These are phyloP conservation scores for Exaiptasia diaphana DNA, from an alignment of 64 coral and sea anemone species.

Conservation along the genomic window DNA sequence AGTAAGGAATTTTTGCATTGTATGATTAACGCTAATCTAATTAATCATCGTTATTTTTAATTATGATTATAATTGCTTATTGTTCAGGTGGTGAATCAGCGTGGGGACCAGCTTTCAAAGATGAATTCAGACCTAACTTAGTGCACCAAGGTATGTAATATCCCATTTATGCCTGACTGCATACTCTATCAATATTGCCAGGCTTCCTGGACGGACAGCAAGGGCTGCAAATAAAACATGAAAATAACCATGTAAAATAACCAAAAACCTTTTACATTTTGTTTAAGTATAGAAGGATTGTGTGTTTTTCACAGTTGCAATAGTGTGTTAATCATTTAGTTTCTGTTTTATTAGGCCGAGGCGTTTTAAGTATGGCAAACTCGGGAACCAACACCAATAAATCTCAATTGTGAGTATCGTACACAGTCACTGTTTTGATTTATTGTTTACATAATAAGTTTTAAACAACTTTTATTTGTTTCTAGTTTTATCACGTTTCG, in stretches of 20 bases:
- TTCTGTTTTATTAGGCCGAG: slow-evolving; percentile 45
- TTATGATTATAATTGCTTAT: no score
- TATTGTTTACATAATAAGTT: neutral
- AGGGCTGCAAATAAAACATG: no score
- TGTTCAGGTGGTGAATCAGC: slow-evolving; percentile 70
- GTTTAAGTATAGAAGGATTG: no score
- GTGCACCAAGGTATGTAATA: slow-evolving; percentile 64
- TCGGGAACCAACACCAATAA: slow-evolving; percentile 78
- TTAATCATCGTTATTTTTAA: neutral
- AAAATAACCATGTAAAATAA: no score
- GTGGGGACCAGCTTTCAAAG: slow-evolving; percentile 67
- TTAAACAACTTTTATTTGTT: neutral
- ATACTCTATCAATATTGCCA: neutral
- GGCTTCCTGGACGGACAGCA: no score
- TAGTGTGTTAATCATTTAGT: neutral
- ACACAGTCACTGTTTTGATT: neutral
- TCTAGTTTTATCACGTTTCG: slow-evolving; percentile 76
- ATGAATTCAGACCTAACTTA: slow-evolving; percentile 79
- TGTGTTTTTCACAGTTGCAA: no score
- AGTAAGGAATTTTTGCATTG: no score
- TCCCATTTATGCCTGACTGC: neutral
- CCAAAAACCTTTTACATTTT: no score
- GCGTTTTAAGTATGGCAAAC: slow-evolving; percentile 83
- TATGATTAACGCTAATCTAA: no score
- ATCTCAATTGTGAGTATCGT: slow-evolving; percentile 71